Evolutionary conservation across 1,140 invertebrate species (phyloP).

Genomic region (Cardiocondyla obscurior): DNA sequence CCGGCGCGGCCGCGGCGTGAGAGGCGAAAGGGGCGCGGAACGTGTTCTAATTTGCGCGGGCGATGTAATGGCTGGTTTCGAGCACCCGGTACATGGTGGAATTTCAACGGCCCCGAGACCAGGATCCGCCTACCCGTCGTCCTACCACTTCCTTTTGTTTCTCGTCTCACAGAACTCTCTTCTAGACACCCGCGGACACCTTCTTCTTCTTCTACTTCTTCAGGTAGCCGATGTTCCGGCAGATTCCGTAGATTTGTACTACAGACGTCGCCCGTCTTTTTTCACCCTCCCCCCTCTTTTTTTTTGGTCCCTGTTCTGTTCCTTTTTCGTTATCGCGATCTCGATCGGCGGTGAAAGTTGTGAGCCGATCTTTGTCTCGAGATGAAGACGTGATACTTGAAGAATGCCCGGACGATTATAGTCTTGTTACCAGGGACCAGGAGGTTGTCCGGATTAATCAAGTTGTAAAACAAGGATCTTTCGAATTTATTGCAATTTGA

Average conservation of each 20-base stretch:
- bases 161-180: conserved; percentile 21
- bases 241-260: conserved; percentile 61
- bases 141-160: conserved; percentile 39
- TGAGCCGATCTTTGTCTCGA: conserved; percentile 28
- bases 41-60: conserved; percentile 52
- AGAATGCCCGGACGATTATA: conserved; percentile 10
- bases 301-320: neutral
- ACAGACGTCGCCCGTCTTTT: conserved; percentile 35
- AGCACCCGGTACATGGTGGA: conserved; percentile 55
- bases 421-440: neutral
- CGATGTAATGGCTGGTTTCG: conserved; percentile 55
- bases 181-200: conserved; percentile 19
- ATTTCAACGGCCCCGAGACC: conserved; percentile 45
- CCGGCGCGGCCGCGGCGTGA: neutral
- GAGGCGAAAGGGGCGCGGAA: neutral
- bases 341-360: conserved; percentile 43
- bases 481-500: neutral
- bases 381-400: conserved; percentile 41
- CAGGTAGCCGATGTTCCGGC: conserved; percentile 54
- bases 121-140: conserved; percentile 38
- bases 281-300: neutral
- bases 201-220: conserved; percentile 30
- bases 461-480: neutral
- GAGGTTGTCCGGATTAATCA: conserved; percentile 1
- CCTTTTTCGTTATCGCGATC: conserved; percentile 27